These are phyloP conservation scores for Temnopleurus reevesii DNA, from an alignment of 53 echinoderm and acorn worm species.

Conservation along the genomic window DNA sequence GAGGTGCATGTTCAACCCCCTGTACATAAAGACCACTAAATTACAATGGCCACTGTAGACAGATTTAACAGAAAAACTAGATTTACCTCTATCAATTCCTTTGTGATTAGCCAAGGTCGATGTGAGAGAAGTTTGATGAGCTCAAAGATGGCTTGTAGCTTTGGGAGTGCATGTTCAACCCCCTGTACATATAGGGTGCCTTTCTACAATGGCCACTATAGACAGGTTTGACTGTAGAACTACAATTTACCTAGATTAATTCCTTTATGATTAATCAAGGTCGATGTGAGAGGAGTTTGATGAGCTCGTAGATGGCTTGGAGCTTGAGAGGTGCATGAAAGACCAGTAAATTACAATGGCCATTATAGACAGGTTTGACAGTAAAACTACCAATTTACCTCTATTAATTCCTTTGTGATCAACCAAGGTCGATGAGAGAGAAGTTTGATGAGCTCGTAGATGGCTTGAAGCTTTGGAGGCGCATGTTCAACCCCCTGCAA, in stretches of 20 bases:
- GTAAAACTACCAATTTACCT: too few relatives aligned
- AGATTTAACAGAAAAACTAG: too few relatives aligned
- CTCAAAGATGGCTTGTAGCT: constrained; percentile 80
- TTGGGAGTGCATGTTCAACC: constrained; percentile 86
- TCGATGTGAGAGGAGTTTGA: constrained; percentile 90
- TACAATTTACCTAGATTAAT: constrained; percentile 82
- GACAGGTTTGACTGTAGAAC: too few relatives aligned
- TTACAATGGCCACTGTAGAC: too few relatives aligned
- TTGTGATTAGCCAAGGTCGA: constrained; percentile 94
- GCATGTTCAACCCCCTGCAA: constrained; percentile 78
- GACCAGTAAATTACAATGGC: too few relatives aligned
- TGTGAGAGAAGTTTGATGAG: constrained; percentile 91
- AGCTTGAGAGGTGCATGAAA: constrained; percentile 89
- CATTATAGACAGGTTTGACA: too few relatives aligned
- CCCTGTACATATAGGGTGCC: too few relatives aligned
- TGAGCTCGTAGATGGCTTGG: constrained; percentile 79
- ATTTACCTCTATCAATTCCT: constrained; percentile 85
- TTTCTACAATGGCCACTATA: too few relatives aligned
- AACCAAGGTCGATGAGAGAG: constrained; percentile 96
- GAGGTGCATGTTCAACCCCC: too few relatives aligned
- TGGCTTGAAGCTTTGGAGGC: constrained; percentile 81
- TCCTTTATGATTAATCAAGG: constrained; percentile 94
- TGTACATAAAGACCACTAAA: too few relatives aligned
- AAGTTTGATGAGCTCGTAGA: constrained; percentile 88
- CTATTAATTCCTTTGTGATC: constrained; percentile 83